Conservation (phyloP, 1,140 invertebrate genomes). For the Mycetomoellerius zeteki region DNA sequence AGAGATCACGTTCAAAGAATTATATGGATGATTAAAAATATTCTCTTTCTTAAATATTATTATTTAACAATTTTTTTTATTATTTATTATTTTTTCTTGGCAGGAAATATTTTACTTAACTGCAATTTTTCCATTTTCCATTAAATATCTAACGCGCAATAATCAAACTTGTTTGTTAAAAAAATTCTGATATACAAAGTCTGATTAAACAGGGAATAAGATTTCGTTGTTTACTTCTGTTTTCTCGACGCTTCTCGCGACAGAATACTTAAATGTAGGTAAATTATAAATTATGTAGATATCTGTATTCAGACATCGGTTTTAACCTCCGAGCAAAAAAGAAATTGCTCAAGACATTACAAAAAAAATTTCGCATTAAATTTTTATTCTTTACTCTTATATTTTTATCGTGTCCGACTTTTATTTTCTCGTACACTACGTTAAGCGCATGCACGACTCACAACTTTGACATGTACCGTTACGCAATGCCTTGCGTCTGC, state of each 20-base stretch:
- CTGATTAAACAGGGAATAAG: not conserved
- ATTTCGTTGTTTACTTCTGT: not conserved
- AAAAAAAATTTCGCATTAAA: not conserved
- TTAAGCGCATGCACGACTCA: conserved; percentile 13
- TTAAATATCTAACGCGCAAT: not conserved
- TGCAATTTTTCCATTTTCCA: not conserved
- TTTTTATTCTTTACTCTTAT: not conserved
- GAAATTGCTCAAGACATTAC: not conserved
- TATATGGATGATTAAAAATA: not conserved
- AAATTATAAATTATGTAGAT: no score
- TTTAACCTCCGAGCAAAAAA: not conserved
- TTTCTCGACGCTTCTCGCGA: not conserved
- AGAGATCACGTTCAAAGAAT: not conserved
- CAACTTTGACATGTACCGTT: conserved; percentile 59
- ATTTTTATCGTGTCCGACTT: not conserved
- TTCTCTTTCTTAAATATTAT: no score
- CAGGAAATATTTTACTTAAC: not conserved
- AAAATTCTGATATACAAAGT: conserved; percentile 7
- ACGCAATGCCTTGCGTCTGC: conserved; percentile 44
- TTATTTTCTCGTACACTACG: conserved; percentile 21
- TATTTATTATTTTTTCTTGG: not conserved
- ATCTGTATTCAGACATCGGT: not conserved
- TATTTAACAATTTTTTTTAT: not conserved
- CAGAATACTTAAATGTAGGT: not conserved
- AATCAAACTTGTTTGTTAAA: not conserved